Conservation (phyloP, 2,888 invertebrate species). For the Luperina nickerlii region DNA sequence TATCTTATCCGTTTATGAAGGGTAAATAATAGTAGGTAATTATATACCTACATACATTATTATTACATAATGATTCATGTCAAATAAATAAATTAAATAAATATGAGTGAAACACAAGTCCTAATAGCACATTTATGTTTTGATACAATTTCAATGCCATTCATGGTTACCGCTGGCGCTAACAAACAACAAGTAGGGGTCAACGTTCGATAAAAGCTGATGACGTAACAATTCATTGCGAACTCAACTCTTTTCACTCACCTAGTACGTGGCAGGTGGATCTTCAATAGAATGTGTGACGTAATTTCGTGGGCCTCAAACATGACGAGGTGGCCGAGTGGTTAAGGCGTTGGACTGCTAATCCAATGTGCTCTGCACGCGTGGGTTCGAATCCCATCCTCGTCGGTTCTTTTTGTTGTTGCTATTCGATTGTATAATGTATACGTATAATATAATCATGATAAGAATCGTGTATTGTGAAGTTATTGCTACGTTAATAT, state of each 20-base stretch:
- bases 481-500: background rate
- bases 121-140: background rate
- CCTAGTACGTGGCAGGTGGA: slow-evolving; percentile 48
- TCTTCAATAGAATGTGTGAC: slow-evolving; percentile 43
- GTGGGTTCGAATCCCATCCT: slow-evolving; percentile 96
- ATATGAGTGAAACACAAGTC: slow-evolving; percentile 2
- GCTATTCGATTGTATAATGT: background rate
- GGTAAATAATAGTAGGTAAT: background rate
- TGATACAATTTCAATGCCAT: slow-evolving; percentile 42
- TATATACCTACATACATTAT: too few species aligned
- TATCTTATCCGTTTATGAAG: background rate
- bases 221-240: slow-evolving; percentile 62
- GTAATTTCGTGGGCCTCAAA: slow-evolving; percentile 69
- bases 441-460: background rate
- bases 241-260: slow-evolving; percentile 50
- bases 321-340: slow-evolving; percentile 95
- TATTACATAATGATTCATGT: background rate
- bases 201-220: slow-evolving; percentile 61
- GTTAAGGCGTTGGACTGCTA: slow-evolving; percentile 96
- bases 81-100: background rate
- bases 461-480: background rate
- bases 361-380: slow-evolving; percentile 96
- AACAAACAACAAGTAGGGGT: slow-evolving; percentile 53
- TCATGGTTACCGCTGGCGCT: slow-evolving; percentile 1
- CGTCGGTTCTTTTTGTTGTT: slow-evolving; percentile 87